Evolutionary conservation across 2,797 vertebrate species (phyloP), one percentile per base, ranked within the genome.

Genomic region (Spinus pinus): DNA sequence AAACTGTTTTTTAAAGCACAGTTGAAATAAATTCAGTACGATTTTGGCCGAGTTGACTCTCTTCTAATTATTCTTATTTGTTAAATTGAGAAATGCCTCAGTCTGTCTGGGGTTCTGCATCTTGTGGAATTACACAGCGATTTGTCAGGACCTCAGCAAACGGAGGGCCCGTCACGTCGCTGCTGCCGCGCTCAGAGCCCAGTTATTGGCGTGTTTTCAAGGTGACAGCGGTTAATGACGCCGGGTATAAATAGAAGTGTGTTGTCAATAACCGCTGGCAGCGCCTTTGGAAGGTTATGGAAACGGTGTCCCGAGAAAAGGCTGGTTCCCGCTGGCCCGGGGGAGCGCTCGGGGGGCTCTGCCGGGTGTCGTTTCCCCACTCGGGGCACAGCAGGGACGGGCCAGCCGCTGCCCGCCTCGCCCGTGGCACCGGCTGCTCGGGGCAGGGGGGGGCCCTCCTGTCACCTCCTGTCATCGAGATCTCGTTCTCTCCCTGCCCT

Each of bases 261-360:
- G 37, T 3, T 60, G 83, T 42, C 93, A 64, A 69, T 50, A 46
- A 60, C 12, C 3, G 22, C 42, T 9, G 75, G 7, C 84, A n/a
- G 69, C 64, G 4, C 8, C 39, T 7, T 3, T 2, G 11, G 67
- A 2, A 13, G 70, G 37, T 30, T 31, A 4, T 2, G 27, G 35
- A 22, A 44, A 54, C 42, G 0, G 6, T 6, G 8, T 22, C 75
- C 14, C 21, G 22, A 39, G 14, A 18, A 31, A 21, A 4, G 3
- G 7, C 60, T 0, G 54, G 1, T 8, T 16, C 9, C 7, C 3
- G 6, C 42, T 6, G 61, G 3, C 21, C 31, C n/a, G 1, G n/a
- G 28, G 58, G 16, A 39, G 35, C 18, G 37, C 60, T 30, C 37
- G 3, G 42, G 42, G 49, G 39, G 16, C 37, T 58, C 15, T 9